Evolutionary conservation across 2,113 vertebrate genomes (phyloP).

Genomic region (Mastomys coucha): DNA sequence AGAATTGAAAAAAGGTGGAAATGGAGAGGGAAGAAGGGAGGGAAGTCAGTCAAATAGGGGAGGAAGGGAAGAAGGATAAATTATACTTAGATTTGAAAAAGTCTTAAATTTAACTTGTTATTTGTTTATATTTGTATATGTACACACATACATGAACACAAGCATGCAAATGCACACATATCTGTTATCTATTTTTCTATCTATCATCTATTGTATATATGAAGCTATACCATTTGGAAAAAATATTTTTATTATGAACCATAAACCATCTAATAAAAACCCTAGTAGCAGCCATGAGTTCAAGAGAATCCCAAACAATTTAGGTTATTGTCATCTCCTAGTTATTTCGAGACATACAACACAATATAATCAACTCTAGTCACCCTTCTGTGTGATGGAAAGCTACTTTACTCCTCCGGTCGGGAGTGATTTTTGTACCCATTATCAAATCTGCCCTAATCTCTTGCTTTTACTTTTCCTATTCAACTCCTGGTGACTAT

Average conservation of each 20-base stretch:
- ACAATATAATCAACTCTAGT: background rate
- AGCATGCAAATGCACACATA: background rate
- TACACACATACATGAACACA: background rate
- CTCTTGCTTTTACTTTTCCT: background rate
- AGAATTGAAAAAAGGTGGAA: background rate
- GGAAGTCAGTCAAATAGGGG: background rate
- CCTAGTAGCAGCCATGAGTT: too few species aligned
- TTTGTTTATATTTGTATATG: background rate
- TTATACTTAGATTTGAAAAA: background rate
- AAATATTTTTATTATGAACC: background rate
- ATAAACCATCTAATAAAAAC: background rate
- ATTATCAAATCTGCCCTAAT: background rate
- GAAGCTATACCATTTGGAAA: background rate
- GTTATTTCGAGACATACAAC: background rate
- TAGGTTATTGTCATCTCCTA: background rate
- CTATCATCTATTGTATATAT: background rate
- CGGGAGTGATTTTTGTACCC: background rate
- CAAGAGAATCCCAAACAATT: background rate
- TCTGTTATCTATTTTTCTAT: background rate
- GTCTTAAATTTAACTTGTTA: background rate
- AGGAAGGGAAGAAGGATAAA: background rate
- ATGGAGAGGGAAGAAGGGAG: background rate
- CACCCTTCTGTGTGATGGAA: background rate
- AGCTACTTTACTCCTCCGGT: background rate
- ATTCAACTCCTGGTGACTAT: background rate